Percentiles rank a stretch among this genome's conserved stretches.
Evolutionary conservation across 2,797 vertebrate species (phyloP).

Genomic region (Carcharodon carcharias): DNA sequence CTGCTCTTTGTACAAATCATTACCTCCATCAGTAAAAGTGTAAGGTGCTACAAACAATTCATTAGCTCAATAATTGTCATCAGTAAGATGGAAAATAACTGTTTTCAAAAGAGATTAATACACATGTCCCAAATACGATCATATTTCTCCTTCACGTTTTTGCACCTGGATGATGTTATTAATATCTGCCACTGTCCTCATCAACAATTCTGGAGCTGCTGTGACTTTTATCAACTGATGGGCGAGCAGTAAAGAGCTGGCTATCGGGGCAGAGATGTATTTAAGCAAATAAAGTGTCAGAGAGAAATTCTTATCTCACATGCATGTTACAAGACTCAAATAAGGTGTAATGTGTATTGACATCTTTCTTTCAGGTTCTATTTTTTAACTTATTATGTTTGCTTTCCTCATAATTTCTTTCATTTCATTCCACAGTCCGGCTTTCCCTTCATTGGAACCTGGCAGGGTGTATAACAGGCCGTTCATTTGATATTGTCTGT

Average conservation of each 20-base stretch:
- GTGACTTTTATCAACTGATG: neutral
- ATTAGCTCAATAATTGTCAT: conserved; percentile 10
- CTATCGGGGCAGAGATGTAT: neutral
- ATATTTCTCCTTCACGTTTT: neutral
- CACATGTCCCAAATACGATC: neutral
- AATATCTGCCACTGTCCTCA: neutral
- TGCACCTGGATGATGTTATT: neutral
- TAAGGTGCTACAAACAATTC: conserved; percentile 7
- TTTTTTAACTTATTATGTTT: neutral
- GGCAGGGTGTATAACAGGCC: too few relatives aligned
- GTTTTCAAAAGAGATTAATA: conserved; percentile 13
- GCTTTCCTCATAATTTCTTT: neutral
- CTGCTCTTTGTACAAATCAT: conserved; percentile 24
- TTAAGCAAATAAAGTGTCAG: neutral
- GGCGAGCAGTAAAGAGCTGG: neutral
- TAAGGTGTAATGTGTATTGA: neutral
- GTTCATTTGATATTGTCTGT: too few relatives aligned
- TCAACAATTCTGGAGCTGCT: too few relatives aligned
- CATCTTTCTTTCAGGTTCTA: neutral
- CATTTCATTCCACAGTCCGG: neutral
- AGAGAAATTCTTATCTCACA: neutral
- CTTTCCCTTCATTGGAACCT: neutral
- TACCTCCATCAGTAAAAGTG: neutral
- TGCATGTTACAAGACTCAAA: neutral
- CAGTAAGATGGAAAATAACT: neutral